phyloP scores from a whole-genome alignment of 2,113 vertebrate species.

The Anguilla japonica region DNA sequence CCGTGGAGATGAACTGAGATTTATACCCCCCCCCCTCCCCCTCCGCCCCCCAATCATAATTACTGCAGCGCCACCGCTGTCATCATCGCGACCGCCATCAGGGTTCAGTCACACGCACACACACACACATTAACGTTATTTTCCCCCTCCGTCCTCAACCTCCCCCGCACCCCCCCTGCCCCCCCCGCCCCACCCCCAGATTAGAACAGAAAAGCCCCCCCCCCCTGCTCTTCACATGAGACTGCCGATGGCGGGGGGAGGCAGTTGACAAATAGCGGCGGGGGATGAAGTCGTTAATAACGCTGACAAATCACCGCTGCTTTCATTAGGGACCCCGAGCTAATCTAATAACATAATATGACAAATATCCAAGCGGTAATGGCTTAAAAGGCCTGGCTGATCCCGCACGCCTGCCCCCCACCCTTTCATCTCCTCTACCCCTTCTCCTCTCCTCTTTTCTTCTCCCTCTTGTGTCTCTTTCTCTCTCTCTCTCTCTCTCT shows the following conservation, averaged over 20 bases:
- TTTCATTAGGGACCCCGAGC: conserved; percentile 72
- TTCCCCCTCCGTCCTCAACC: background rate
- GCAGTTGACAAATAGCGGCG: conserved; percentile 66
- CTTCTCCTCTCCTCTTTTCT: background rate
- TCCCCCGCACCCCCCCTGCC: background rate
- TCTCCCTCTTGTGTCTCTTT: no score
- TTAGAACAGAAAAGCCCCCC: background rate
- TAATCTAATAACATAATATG: conserved; percentile 79
- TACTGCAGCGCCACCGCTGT: background rate
- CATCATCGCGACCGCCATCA: background rate
- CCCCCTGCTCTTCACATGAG: background rate
- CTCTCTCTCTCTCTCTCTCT: background rate
- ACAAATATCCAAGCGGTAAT: conserved; percentile 73
- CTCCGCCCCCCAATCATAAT: background rate
- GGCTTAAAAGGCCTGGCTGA: conserved; percentile 60
- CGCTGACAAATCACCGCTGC: conserved; percentile 73
- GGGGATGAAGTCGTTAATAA: conserved; percentile 69
- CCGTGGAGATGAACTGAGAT: background rate
- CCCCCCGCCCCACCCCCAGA: background rate
- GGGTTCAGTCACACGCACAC: background rate
- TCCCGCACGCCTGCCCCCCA: conserved; percentile 1
- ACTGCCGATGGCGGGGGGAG: conserved; percentile 54
- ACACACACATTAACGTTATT: background rate
- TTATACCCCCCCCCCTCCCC: background rate
- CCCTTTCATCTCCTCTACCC: background rate